These are phyloP conservation scores for Sparidentex hasta DNA, from an alignment of 2,797 vertebrate genomes.

Conservation along the genomic window DNA sequence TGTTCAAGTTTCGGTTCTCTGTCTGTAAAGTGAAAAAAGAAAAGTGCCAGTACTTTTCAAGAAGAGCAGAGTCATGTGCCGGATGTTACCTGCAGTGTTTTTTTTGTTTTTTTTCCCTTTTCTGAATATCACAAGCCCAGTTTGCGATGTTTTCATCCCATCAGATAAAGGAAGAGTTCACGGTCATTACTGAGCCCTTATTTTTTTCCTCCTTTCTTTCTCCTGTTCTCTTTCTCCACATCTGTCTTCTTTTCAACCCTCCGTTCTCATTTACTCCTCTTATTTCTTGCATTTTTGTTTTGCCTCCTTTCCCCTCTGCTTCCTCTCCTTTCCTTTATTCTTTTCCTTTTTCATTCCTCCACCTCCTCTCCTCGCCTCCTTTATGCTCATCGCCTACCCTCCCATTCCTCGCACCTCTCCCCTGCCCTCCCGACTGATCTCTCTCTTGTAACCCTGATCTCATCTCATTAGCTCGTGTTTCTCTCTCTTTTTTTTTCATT, in stretches of 20 bases:
- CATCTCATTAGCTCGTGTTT: conserved; percentile 75
- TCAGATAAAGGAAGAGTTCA: not conserved
- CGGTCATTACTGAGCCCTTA: not conserved
- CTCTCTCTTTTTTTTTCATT: conserved; percentile 58
- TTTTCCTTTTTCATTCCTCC: not conserved
- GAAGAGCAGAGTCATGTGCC: not conserved
- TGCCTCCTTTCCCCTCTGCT: not conserved
- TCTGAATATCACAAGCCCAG: not conserved
- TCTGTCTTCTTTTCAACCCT: not conserved
- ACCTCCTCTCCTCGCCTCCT: conserved; percentile 9
- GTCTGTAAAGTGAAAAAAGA: not conserved
- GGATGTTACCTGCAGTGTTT: not conserved
- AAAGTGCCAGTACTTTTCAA: not conserved
- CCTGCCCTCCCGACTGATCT: conserved; percentile 48
- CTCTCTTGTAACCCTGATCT: conserved; percentile 67
- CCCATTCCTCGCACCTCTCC: not conserved
- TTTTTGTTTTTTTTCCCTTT: no score
- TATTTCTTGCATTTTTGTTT: not conserved
- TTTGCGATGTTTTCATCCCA: not conserved
- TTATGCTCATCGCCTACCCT: not conserved
- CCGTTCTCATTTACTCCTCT: not conserved
- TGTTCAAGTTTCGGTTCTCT: not conserved
- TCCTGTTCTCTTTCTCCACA: not conserved
- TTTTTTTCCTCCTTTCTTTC: not conserved
- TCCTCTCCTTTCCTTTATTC: not conserved